phyloP scores from a whole-genome alignment of 2,797 vertebrate genomes.

The Epinephelus coioides region DNA sequence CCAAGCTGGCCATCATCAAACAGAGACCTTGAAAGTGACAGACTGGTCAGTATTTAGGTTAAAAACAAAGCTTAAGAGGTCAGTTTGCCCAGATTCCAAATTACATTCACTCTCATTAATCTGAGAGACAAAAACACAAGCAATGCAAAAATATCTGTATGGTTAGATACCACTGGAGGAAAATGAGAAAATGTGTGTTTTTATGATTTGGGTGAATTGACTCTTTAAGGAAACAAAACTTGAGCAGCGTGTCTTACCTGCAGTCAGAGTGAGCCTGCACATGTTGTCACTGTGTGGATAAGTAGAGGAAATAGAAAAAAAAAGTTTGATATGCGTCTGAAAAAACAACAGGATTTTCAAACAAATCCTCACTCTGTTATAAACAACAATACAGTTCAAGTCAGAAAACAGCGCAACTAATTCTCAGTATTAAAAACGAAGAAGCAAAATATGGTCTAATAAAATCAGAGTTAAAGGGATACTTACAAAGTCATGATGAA shows the following conservation, averaged over 20 bases:
- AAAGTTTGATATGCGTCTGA: not conserved
- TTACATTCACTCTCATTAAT: not conserved
- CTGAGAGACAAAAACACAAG: not conserved
- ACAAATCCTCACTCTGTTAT: no score
- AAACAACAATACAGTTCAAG: no score
- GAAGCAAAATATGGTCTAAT: no score
- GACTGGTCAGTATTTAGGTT: not conserved
- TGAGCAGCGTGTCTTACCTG: constrained; percentile 41
- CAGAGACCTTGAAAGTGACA: constrained; percentile 58
- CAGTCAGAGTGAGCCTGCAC: constrained; percentile 35
- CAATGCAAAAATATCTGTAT: not conserved
- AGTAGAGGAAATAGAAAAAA: not conserved
- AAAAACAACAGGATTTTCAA: no score
- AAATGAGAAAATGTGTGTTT: not conserved
- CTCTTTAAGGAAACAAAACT: not conserved
- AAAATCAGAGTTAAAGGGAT: no score
- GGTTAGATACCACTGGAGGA: not conserved
- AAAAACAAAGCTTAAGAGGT: not conserved
- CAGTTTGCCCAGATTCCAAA: not conserved
- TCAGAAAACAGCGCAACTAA: no score
- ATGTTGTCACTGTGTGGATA: constrained; percentile 35
- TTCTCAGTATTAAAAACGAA: no score
- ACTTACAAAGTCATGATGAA: no score
- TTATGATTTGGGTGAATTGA: not conserved
- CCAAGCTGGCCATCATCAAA: constrained; percentile 44